Evolutionary conservation across 2,113 vertebrate genomes (phyloP), one percentile per base, ranked within the genome.

Genomic region (Protomyctophum bolini): DNA sequence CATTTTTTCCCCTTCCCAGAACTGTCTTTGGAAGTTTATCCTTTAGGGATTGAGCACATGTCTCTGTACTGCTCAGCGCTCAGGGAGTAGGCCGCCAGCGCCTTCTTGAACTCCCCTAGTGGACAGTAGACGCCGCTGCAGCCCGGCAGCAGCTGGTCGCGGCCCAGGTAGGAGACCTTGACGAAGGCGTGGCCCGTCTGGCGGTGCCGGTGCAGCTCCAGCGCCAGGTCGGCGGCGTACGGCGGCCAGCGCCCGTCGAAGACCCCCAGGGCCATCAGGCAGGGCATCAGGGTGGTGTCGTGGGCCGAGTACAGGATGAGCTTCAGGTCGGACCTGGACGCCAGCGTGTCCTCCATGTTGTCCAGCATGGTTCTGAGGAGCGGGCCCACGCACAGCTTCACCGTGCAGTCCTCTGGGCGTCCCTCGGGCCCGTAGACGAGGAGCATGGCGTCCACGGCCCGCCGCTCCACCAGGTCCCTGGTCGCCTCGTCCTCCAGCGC

Each of bases 201-300:
- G 15, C 0, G 81, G 64, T 95, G 91, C 83, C 93, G 91, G 65
- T 94, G 93, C 29, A 96, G 90, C 59, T 96, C 95, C 58, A 96
- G 12, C 15, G 75, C 93, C 82, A 95, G 75, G 58, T 96, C 94
- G 21, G 87, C 87, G 46, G 93, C 91, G 7, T 95, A 95, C 0
- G 94, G 92, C 33, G 95, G 95, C 94, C 94, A 96, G 51, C 88
- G 94, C 72, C 52, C 69, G 84, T 96, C 91, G 83, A 95, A 96
- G 63, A 91, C 92, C 11, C 94, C 95, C 84, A 96, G 66, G 12
- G 91, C 89, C 83, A 95, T 63, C 58, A 95, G 83, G 55, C 94
- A 78, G 8, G 94, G 94, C 52, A 95, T 84, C 33, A 96, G 87
- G 8, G 95, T 93, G 10, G 87, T 72, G 5, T 95, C 94, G 1